Percentiles rank a stretch among this genome's conserved stretches.
phyloP scores from a whole-genome alignment of 1,140 invertebrate genomes.

The Temnothorax curvispinosus region DNA sequence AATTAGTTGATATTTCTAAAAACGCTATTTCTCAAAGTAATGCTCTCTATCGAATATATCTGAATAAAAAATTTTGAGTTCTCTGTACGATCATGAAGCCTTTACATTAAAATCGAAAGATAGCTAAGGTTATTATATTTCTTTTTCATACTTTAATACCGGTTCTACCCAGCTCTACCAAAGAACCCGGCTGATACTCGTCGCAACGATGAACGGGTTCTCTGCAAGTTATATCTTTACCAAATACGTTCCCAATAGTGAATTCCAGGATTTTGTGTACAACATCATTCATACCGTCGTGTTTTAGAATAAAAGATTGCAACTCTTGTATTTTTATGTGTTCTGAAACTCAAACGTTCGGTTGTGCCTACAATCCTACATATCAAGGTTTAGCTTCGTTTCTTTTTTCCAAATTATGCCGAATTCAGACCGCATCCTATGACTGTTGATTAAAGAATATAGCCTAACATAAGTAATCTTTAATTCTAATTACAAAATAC shows the following conservation, averaged over 20 bases:
- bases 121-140: background rate
- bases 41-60: background rate
- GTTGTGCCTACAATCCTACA: background rate
- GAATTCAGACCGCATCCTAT: background rate
- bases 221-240: conserved; percentile 82
- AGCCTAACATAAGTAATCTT: background rate
- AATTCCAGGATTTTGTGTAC: conserved; percentile 79
- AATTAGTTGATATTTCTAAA: background rate
- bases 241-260: conserved; percentile 81
- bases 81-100: background rate
- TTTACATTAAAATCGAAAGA: background rate
- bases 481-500: background rate
- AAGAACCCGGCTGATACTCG: conserved; percentile 81
- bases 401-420: background rate
- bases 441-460: background rate
- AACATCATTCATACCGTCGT: conserved; percentile 74
- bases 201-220: conserved; percentile 81
- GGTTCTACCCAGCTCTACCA: conserved; percentile 81
- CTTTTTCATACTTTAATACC: conserved; percentile 72
- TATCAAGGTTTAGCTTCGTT: background rate
- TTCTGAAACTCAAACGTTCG: background rate
- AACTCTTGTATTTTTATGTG: background rate
- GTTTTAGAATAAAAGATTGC: background rate
- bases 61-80: background rate
- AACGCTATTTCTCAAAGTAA: background rate